These are phyloP conservation scores for Stenodera caucasica DNA, from an alignment of 2,888 invertebrate species.

Conservation along the genomic window DNA sequence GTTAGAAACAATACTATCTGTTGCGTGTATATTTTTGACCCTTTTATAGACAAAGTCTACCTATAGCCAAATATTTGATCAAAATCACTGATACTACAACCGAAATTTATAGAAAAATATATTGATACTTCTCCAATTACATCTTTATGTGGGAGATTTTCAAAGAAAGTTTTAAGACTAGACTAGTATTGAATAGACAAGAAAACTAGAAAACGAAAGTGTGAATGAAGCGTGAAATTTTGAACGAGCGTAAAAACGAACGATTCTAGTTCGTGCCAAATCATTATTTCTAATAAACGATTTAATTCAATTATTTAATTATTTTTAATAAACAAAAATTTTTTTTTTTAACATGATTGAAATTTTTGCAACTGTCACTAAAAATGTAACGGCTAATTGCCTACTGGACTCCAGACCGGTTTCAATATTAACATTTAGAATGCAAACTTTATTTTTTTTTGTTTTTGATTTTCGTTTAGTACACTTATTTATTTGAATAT, in stretches of 20 bases:
- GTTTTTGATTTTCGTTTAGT: not conserved
- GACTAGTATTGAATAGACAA: too few species aligned
- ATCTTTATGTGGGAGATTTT: too few species aligned
- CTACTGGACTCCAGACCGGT: not conserved
- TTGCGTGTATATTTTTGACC: not conserved
- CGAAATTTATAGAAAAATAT: not conserved
- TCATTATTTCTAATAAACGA: too few species aligned
- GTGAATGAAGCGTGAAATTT: constrained; percentile 22
- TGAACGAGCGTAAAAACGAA: constrained; percentile 26
- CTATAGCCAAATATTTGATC: constrained; percentile 2
- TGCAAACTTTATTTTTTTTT: not conserved
- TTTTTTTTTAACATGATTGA: not conserved
- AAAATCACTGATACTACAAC: not conserved
- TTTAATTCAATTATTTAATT: too few species aligned
- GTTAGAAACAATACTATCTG: constrained; percentile 4
- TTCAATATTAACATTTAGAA: constrained; percentile 2
- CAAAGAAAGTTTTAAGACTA: too few species aligned
- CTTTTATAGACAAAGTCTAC: not conserved
- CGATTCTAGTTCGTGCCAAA: constrained; percentile 10
- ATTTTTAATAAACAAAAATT: too few species aligned
- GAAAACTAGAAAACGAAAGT: constrained; percentile 4
- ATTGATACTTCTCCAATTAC: too few species aligned
- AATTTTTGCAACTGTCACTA: not conserved
- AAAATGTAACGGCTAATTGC: constrained; percentile 1
- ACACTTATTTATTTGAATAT: not conserved